Percentiles rank a stretch among this genome's conserved stretches.
These are phyloP conservation scores for Anolis sagrei DNA, from an alignment of 2,113 vertebrate species.

Conservation along the genomic window DNA sequence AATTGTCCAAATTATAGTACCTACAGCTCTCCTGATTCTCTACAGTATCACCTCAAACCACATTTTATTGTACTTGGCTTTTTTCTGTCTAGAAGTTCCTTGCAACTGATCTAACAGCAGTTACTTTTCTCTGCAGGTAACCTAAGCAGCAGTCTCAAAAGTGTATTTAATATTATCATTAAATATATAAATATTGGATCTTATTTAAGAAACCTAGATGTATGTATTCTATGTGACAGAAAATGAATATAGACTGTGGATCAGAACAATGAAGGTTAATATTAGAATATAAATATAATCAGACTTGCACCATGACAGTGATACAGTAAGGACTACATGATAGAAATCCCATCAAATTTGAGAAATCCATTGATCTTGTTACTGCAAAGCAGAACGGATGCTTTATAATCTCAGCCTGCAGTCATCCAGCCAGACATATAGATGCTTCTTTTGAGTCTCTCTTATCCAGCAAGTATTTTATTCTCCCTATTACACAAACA, in stretches of 20 bases:
- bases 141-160: not conserved
- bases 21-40: no score
- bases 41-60: not conserved
- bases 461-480: not conserved
- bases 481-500: slow-evolving; percentile 12
- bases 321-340: not conserved
- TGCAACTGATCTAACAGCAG: not conserved
- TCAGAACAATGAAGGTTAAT: not conserved
- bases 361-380: not conserved
- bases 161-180: not conserved
- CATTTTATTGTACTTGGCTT: not conserved
- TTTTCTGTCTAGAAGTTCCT: not conserved
- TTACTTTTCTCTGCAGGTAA: not conserved
- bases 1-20: no score
- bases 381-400: not conserved
- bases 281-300: not conserved
- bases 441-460: not conserved
- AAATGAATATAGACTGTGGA: not conserved
- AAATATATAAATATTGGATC: not conserved
- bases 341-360: not conserved
- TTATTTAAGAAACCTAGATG: not conserved
- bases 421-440: not conserved
- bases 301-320: not conserved
- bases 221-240: not conserved
- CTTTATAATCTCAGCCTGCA: slow-evolving; percentile 15